Evolutionary conservation across 1,140 invertebrate species (phyloP), one percentile per base, ranked within the genome.

Genomic region (Danaus plexippus): DNA sequence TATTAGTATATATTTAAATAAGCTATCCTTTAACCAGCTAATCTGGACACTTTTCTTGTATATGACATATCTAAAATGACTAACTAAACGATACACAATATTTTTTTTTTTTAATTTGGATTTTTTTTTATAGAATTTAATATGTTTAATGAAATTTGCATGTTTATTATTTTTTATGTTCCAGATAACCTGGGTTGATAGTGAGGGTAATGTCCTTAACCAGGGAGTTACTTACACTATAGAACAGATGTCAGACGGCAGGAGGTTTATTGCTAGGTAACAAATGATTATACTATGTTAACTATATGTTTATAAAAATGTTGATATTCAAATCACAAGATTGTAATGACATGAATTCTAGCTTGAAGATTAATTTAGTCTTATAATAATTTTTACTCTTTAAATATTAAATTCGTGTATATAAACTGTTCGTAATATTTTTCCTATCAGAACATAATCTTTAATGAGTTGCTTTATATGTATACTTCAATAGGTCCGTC

Each of bases 181-280:
- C 1, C 61, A 95, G 92, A 96, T 97, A 59, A 96, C 94, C 18
- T 97, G 96, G 96, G 93, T 96, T 53, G 95, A 97, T 80, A 94
- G 94, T n/a, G 88, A 92, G 22, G 92, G 93, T 11, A 92, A 92
- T 57, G 93, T 95, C 6, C 85, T 96, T 11, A 92, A 90, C 51
- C 90, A 92, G 41, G 92, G 92, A 42, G 91, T 94, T 57, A 92
- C 94, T 63, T 91, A 93, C 67, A 91, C 91, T 10, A 89, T 90
- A 43, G 92, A 94, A 59, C 88, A 91, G 11, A 88, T 94, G 71
- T 81, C 92, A 12, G 95, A 96, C 72, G 92, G 92, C 1, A 90
- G 94, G 53, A 88, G 95, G 57, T 92, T 90, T 69, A 95, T 92
- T 11, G 94, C 96, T 18, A 75, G 77, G 82, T 83, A 73, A 52